A percentile compares a stretch with the other conserved stretches of the same genome.
Evolutionary conservation across 1,140 invertebrate species (phyloP).

Genomic region (Sinella curviseta): DNA sequence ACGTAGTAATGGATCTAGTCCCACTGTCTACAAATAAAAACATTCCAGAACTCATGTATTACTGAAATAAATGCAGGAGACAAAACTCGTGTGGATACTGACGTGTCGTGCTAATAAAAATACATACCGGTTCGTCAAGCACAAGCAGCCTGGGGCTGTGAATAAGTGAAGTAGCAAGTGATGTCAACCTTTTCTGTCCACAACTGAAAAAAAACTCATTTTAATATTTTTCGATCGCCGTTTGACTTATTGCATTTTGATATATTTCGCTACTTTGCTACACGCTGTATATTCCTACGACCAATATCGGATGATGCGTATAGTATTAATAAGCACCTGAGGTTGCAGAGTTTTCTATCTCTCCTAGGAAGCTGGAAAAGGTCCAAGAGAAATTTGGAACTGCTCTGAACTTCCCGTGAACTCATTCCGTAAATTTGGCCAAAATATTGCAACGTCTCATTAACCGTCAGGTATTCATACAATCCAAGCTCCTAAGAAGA

Average conservation of each 20-base stretch:
- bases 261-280: too few species aligned
- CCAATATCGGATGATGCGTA: too few species aligned
- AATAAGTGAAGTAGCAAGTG: conserved; percentile 80
- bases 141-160: conserved; percentile 88
- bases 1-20: conserved; percentile 36
- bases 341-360: conserved; percentile 57
- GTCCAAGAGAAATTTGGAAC: conserved; percentile 81
- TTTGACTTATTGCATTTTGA: too few species aligned
- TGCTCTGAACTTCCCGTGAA: conserved; percentile 69
- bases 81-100: too few species aligned
- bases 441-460: conserved; percentile 88
- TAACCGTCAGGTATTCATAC: conserved; percentile 86
- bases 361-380: conserved; percentile 77
- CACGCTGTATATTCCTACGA: too few species aligned
- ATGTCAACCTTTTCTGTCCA: conserved; percentile 84
- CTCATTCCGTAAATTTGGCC: conserved; percentile 83
- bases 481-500: conserved; percentile 80
- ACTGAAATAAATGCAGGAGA: too few species aligned
- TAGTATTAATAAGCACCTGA: too few species aligned
- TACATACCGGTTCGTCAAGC: conserved; percentile 81
- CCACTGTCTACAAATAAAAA: conserved; percentile 16
- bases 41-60: too few species aligned
- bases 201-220: too few species aligned
- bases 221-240: too few species aligned
- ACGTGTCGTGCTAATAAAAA: too few species aligned